Evolutionary conservation across 2,113 vertebrate species (phyloP), one percentile per base, ranked within the genome.

Genomic region (Tympanuchus pallidicinctus): DNA sequence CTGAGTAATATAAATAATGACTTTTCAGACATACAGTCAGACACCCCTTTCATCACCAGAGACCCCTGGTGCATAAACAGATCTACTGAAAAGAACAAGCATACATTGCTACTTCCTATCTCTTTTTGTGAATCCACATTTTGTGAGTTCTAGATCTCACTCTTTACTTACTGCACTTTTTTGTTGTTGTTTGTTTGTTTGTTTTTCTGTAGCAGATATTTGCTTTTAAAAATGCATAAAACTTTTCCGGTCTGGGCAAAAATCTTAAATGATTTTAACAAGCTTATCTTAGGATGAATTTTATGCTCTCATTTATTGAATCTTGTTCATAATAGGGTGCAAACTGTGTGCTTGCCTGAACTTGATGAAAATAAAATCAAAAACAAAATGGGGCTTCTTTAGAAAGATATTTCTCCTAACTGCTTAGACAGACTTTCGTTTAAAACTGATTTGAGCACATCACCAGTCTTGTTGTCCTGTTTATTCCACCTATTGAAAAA

Each of bases 71-170:
- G 13, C 17, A 2, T 56, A 73, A 85, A 70, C 2, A 59, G 28
- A 57, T 32, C 4, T 17, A 28, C 77, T 6, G 73, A 80, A 88
- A 73, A 47, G 6, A 69, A 6, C 15, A 38, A 56, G 21, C 2
- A 34, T 3, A 42, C 4, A 14, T 5, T 61, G 5, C 10, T 84
- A 32, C 13, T 5, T 65, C 22, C 4, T 6, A 32, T 21, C 22
- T 66, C n/a, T 19, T 17, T 63, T 17, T 81, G 28, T 3, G 8
- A 4, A 47, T 75, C 22, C 63, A 48, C 10, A 25, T 17, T 28
- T 43, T 1, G 16, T 24, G 21, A 0, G 47, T 82, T 60, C 69
- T 65, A 27, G 0, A 38, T 38, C 38, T 38, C 38, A 38, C 38
- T 75, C 9, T 27, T 34, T 61, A 20, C 24, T 69, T 77, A 32